Evolutionary conservation across 2,888 invertebrate species (phyloP), one percentile per base, ranked within the genome.

Genomic region (Maniola hyperantus): DNA sequence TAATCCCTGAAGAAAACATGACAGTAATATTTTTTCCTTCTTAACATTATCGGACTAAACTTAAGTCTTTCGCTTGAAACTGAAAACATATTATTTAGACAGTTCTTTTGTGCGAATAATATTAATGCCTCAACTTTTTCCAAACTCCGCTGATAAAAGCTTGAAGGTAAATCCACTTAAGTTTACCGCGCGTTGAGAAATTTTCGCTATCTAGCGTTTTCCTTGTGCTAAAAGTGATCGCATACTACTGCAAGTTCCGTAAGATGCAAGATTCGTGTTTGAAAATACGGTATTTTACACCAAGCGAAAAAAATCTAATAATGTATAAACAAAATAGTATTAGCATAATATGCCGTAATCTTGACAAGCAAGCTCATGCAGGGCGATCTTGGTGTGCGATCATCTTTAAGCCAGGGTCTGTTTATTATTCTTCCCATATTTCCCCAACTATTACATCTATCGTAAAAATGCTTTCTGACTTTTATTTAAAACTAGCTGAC

Each of bases 141-240:
- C 57, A 13, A 42, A 55, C 42, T 42, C 55, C n/a, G 57, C 57
- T 57, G 57, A 57, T 57, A 57, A 42, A 20, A 57, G 57, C 57
- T 57, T 57, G n/a, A n/a, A 57, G 57, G 57, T 57, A 57, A 57
- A 57, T 57, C 57, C 57, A 57, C 57, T 57, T 57, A 57, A 57
- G 42, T 57, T 57, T 57, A 42, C 42, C 20, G 20, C 55, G 26
- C 54, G 18, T 18, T 13, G 39, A 6, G 20, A 57, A 57, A 39
- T 57, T 57, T 57, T 39, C 18, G 15, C 26, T n/a, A 20, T 11
- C 57, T 42, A 13, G 20, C 42, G 2, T 57, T 57, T 57, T 57
- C 57, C 13, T 42, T 18, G 20, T 57, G 42, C 15, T 48, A 48
- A 48, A 46, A 15, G n/a, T 15, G 46, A 46, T 46, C 11, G 39